These are phyloP conservation scores for Lobophora halterata DNA, from an alignment of 2,888 invertebrate species.

Conservation along the genomic window DNA sequence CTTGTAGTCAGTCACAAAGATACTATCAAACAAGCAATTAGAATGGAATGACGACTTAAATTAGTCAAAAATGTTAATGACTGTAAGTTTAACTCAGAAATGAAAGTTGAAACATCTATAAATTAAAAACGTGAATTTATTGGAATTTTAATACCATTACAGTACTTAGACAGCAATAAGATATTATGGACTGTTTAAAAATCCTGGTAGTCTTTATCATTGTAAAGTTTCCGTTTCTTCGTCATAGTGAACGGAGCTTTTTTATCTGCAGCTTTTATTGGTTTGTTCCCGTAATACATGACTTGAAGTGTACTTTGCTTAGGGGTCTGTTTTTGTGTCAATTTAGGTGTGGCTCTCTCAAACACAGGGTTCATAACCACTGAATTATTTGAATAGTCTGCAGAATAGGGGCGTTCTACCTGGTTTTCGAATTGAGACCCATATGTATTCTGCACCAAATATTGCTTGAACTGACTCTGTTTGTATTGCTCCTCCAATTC, in stretches of 20 bases:
- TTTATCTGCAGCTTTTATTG: conserved; percentile 47
- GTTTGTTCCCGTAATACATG: conserved; percentile 55
- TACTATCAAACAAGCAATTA: conserved; percentile 45
- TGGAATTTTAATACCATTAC: no score
- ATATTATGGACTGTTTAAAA: conserved; percentile 40
- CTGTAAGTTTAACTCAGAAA: conserved; percentile 11
- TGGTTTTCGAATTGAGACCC: conserved; percentile 55
- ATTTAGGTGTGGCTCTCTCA: conserved; percentile 36
- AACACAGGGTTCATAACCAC: conserved; percentile 40
- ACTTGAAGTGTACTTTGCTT: conserved; percentile 58
- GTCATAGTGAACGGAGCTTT: conserved; percentile 65
- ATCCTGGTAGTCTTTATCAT: conserved; percentile 64
- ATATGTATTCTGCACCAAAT: conserved; percentile 56
- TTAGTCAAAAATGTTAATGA: conserved; percentile 10
- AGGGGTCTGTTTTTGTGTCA: conserved; percentile 40
- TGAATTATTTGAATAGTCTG: conserved; percentile 43
- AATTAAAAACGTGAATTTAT: neutral
- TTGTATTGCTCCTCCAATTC: conserved; percentile 72
- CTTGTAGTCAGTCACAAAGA: conserved; percentile 40
- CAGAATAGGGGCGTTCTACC: conserved; percentile 67
- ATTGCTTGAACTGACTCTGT: conserved; percentile 69
- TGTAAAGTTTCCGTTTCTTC: conserved; percentile 71
- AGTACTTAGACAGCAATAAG: no score
- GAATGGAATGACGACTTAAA: conserved; percentile 16
- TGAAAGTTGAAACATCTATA: conserved; percentile 2